Evolutionary conservation across 2,113 vertebrate species (phyloP), one percentile per base, ranked within the genome.

Genomic region (Genyomyrus donnyi): DNA sequence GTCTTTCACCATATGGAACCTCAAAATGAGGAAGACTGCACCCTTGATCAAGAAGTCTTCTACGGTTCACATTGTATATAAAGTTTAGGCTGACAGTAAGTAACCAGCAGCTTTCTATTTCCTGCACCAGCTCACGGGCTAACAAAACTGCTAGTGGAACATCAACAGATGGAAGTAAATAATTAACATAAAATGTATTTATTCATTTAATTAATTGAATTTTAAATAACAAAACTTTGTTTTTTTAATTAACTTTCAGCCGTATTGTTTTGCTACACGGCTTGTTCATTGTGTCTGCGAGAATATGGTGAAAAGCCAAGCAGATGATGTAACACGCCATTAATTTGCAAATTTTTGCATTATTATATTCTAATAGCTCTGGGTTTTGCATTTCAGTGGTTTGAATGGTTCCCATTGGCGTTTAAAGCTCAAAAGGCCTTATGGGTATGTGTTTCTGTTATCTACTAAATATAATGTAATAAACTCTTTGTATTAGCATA

Each of bases 311-410:
- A 70, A 91, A 87, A 89, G 90, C 89, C 91, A 92, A 91, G 93
- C 93, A 94, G 93, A 95, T 93, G 92, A 94, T 94, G 93, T 94
- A 93, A 95, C 92, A 93, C 92, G 92, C 94, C 93, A 94, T 94
- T 95, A 95, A 94, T 95, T 94, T 94, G 94, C 94, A 94, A 93
- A 94, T 93, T 93, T 42, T 91, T 89, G 92, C 93, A 93, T 94
- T 95, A 95, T 95, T 95, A 93, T 93, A 92, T 91, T 93, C 92
- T 95, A 96, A 95, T 95, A 94, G 93, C 93, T 95, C 93, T 94
- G 93, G 93, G 94, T 95, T 93, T 92, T 92, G 94, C 92, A 91
- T 93, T 94, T 95, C 92, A 93, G 92, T 89, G 89, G 90, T 92
- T 91, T 94, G 94, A 94, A 94, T 95, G 93, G 92, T 93, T 94